Evolutionary conservation across 37 sponge, comb jelly and placozoan genomes (phyloP).

Genomic region (Theonella swinhoei): DNA sequence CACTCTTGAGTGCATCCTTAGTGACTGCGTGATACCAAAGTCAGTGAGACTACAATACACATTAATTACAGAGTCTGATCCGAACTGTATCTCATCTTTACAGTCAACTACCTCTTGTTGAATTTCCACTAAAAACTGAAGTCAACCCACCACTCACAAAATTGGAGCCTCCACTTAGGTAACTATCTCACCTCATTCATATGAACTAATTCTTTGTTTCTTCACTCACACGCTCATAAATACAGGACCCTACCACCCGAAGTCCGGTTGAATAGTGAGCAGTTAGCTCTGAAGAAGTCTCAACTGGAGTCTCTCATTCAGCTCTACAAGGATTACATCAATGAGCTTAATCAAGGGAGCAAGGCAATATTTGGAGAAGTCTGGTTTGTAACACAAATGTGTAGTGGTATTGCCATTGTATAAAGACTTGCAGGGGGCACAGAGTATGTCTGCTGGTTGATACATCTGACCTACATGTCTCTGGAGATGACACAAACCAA

Average conservation of each 20-base stretch:
- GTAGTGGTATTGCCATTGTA: not conserved
- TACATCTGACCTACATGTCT: not conserved
- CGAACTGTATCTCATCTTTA: not conserved
- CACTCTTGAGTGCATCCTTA: slow-evolving; percentile 8
- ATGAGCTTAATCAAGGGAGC: not conserved
- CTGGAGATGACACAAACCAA: not conserved
- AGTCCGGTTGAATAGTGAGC: not conserved
- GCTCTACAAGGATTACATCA: slow-evolving; percentile 30
- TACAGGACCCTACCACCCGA: not conserved
- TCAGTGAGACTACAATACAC: not conserved
- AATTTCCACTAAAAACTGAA: slow-evolving; percentile 16
- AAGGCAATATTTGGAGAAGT: not conserved
- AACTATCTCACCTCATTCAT: too few species aligned
- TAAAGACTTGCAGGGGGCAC: slow-evolving; percentile 7
- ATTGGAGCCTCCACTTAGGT: not conserved
- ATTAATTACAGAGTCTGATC: not conserved
- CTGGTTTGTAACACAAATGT: not conserved
- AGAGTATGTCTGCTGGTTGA: slow-evolving; percentile 38
- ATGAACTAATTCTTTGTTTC: not conserved
- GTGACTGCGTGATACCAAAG: slow-evolving; percentile 26
- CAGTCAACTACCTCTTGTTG: slow-evolving; percentile 4
- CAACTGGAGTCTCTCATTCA: slow-evolving; percentile 5
- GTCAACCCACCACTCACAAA: not conserved
- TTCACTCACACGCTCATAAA: not conserved
- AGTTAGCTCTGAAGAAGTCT: slow-evolving; percentile 15